A percentile compares a stretch with the other conserved stretches of the same genome.
Conservation (phyloP, 2,113 vertebrate species). For the Myrmecophaga tridactyla region DNA sequence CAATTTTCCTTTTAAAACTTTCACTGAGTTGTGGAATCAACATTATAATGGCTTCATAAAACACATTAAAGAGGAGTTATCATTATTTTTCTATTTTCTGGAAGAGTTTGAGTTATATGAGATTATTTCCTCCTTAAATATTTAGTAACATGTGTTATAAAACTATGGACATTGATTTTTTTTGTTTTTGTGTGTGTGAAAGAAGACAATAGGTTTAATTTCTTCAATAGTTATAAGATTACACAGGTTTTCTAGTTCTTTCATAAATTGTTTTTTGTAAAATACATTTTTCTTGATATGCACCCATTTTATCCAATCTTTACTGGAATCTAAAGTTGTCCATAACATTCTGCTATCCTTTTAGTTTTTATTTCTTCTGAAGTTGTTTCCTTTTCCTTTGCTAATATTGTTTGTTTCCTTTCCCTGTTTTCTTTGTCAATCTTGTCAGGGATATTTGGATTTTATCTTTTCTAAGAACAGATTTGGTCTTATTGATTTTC, state of each 20-base stretch:
- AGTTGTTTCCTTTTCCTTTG: neutral
- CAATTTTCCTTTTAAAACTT: neutral
- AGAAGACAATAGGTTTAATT: neutral
- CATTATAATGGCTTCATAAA: neutral
- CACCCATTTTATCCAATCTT: neutral
- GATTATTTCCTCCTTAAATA: neutral
- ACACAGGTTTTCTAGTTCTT: neutral
- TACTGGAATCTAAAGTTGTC: neutral
- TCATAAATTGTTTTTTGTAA: neutral
- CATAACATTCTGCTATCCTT: neutral
- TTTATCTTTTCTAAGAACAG: neutral
- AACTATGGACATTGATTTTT: neutral
- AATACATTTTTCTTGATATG: neutral
- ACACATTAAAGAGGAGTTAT: neutral
- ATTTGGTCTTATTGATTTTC: neutral
- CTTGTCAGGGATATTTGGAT: neutral
- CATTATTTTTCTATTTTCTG: neutral
- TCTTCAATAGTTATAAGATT: neutral
- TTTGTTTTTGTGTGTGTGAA: neutral
- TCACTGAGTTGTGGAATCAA: constrained; percentile 3
- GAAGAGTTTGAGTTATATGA: neutral
- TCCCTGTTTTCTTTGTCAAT: neutral
- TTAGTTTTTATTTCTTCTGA: neutral
- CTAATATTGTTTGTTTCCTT: neutral
- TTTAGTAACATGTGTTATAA: neutral